phyloP scores from a whole-genome alignment of 2,888 invertebrate genomes.

The Andricus curvator region DNA sequence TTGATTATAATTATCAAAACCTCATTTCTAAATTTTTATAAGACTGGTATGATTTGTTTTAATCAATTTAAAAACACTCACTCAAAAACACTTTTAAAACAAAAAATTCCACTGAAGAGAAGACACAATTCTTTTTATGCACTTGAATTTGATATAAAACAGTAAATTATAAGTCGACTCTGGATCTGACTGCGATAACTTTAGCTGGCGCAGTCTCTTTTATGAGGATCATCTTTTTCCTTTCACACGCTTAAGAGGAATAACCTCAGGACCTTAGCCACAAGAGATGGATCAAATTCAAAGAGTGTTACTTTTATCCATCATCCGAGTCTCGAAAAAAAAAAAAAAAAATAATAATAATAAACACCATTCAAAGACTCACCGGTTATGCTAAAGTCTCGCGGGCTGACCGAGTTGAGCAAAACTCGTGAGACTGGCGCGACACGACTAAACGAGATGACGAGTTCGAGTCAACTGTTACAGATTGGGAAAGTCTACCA shows the following conservation, averaged over 20 bases:
- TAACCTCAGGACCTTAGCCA: not conserved
- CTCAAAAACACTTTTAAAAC: not conserved
- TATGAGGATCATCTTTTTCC: constrained; percentile 5
- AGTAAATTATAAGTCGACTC: not conserved
- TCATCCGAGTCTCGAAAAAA: not conserved
- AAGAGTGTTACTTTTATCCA: not conserved
- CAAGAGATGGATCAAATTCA: not conserved
- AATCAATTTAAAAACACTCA: not conserved
- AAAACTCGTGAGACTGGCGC: constrained; percentile 53
- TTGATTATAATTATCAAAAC: too few relatives aligned
- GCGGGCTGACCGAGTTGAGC: constrained; percentile 21
- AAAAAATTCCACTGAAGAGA: not conserved
- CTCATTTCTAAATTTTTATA: too few relatives aligned
- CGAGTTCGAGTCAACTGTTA: constrained; percentile 55
- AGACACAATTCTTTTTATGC: not conserved
- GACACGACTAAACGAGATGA: constrained; percentile 61
- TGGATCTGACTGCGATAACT: not conserved
- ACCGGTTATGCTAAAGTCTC: constrained; percentile 40
- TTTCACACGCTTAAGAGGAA: not conserved
- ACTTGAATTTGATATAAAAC: not conserved
- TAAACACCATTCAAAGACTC: constrained; percentile 36
- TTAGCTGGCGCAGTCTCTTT: not conserved
- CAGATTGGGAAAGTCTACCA: constrained; percentile 54
- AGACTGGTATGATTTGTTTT: not conserved
- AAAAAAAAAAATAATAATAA: not conserved